These are phyloP conservation scores for Ochotona curzoniae DNA, from an alignment of 2,113 vertebrate species.

Conservation along the genomic window DNA sequence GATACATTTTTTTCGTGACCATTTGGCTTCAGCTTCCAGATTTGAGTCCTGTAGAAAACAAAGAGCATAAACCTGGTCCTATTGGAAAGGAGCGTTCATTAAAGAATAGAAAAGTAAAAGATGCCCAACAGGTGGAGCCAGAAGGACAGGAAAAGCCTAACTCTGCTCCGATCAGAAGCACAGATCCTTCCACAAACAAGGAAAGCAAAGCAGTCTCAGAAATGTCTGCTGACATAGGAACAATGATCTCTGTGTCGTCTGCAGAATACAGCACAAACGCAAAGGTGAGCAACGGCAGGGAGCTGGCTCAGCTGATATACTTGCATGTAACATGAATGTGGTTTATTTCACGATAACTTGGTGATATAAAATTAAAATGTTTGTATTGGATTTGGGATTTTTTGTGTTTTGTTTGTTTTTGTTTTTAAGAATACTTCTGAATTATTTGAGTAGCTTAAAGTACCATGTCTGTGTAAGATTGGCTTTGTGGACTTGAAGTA, in stretches of 20 bases:
- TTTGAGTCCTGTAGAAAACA: slow-evolving; percentile 94
- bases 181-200: slow-evolving; percentile 90
- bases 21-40: slow-evolving; percentile 92
- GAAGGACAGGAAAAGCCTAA: slow-evolving; percentile 92
- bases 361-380: neutral
- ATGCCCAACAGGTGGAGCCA: slow-evolving; percentile 92
- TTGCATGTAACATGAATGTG: neutral
- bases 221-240: slow-evolving; percentile 94
- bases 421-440: neutral
- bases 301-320: neutral
- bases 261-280: slow-evolving; percentile 92
- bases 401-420: neutral
- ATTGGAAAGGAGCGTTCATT: slow-evolving; percentile 98
- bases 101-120: slow-evolving; percentile 98
- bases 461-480: neutral
- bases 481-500: neutral
- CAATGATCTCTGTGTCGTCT: slow-evolving; percentile 95
- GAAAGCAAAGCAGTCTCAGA: slow-evolving; percentile 91
- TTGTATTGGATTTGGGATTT: too few relatives aligned
- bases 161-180: slow-evolving; percentile 85
- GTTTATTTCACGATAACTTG: neutral
- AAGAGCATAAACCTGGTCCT: slow-evolving; percentile 98
- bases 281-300: slow-evolving; percentile 88
- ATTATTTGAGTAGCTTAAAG: neutral
- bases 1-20: slow-evolving; percentile 47